Evolutionary conservation across 2,888 invertebrate species (phyloP), one percentile per base, ranked within the genome.

Genomic region (Notocelia uddmanniana): DNA sequence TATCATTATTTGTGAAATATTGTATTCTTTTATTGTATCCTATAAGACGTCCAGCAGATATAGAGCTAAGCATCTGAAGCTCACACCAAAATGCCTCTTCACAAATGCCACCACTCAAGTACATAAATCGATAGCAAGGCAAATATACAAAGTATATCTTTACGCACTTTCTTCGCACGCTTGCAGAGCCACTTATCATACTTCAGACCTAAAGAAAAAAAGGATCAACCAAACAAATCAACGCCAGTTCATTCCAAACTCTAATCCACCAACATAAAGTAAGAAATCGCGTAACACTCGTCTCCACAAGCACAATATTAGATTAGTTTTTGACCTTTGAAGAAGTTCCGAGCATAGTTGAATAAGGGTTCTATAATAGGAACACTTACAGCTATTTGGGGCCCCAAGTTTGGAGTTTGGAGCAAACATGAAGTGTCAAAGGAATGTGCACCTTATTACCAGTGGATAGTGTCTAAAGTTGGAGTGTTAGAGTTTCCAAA

Each of bases 291-390:
- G 10, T 6, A 64, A 15, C 15, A 2, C 11, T 54, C n/a, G 15
- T n/a, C n/a, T n/a, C 37, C 26, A 26, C 60, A 23, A 13, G 63
- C 34, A 57, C 54, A 69, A 70, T 70, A 70, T 70, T 70, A 66
- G 64, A 70, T 70, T 70, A 70, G 70, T 70, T 70, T 62, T 59
- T 57, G 58, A 64, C 70, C 64, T 66, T 66, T 70, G 64, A 64
- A 48, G 50, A 66, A 66, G 70, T 70, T 70, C 59, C 58, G 41
- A 70, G 64, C 48, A 57, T 59, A 70, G 70, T 70, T 66, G 50
- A 41, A 58, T 59, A 70, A 70, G 70, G 70, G 64, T 69, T 59
- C 41, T 66, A 66, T 58, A 66, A 52, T 52, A 18, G 58, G 52
- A 59, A 69, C 69, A 70, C 70, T 70, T 58, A 70, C 45, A 62